Percentiles rank a stretch among this genome's conserved stretches.
These are phyloP conservation scores for Bellardia pandia DNA, from an alignment of 2,888 invertebrate genomes.

Conservation along the genomic window DNA sequence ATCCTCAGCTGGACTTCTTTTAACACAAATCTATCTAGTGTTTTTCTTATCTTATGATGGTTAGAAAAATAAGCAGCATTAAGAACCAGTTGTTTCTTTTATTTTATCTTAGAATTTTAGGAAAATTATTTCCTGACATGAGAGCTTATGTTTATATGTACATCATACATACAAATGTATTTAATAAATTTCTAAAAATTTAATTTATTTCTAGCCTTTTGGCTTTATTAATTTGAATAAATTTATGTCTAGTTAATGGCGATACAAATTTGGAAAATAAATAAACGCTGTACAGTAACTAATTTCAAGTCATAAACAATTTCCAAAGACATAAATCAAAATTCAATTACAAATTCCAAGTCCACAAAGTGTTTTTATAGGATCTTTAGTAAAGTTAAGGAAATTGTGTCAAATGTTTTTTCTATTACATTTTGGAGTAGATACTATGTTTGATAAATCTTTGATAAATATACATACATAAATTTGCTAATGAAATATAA, in stretches of 20 bases:
- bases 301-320: constrained; percentile 67
- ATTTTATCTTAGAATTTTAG: background rate
- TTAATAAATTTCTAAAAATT: no score
- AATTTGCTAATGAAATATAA: no score
- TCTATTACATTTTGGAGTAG: no score
- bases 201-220: constrained; percentile 40
- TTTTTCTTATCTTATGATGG: constrained; percentile 5
- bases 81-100: constrained; percentile 10
- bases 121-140: background rate
- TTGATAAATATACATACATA: no score
- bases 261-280: constrained; percentile 16
- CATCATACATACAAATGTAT: no score
- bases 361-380: background rate
- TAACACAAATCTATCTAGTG: background rate
- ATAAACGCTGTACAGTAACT: constrained; percentile 17
- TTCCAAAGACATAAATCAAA: constrained; percentile 63
- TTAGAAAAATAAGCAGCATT: constrained; percentile 18
- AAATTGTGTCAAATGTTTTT: constrained; percentile 50
- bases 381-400: background rate
- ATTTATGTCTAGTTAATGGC: constrained; percentile 26
- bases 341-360: constrained; percentile 55
- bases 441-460: no score
- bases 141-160: background rate
- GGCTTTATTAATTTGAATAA: constrained; percentile 50
- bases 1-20: constrained; percentile 1